A percentile compares a stretch with the other conserved stretches of the same genome.
Conservation (phyloP, 2,113 vertebrate species). For the Pan troglodytes region NHGRI_mPanTro3-v2.1_pri NC_072402.2:52492501-52493000, state of each 20-base stretch:
- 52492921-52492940: not conserved
- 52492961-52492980: not conserved
- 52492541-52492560: not conserved
- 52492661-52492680: not conserved
- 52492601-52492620: not conserved
- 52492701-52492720: slow-evolving; percentile 10
- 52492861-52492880: not conserved
- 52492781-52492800: not conserved
- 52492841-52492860: not conserved
- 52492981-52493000: not conserved
- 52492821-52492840: not conserved
- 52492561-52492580: not conserved
- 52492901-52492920: not conserved
- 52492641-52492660: not conserved
- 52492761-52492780: not conserved
- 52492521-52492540: not conserved
- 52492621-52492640: not conserved
- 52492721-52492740: not conserved
- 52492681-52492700: not conserved
- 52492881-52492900: not conserved
- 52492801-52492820: not conserved
- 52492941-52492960: slow-evolving; percentile 4
- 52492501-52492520: not conserved
- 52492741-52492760: not conserved
- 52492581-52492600: not conserved